Evolutionary conservation across 2,113 vertebrate genomes (phyloP).

Genomic region (Reinhardtius hippoglossoides): DNA sequence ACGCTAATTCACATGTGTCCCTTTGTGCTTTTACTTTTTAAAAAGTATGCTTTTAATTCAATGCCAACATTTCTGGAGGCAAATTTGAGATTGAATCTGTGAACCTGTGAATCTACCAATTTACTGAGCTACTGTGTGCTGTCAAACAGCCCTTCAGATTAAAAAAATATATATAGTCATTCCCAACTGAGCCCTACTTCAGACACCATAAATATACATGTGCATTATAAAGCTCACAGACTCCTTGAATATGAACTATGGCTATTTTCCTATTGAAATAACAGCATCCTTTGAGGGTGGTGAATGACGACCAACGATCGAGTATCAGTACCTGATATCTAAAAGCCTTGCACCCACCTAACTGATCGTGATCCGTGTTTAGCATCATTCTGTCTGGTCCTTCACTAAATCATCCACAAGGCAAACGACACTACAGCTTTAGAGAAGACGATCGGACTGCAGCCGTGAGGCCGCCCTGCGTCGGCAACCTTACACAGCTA

Average conservation of each 20-base stretch:
- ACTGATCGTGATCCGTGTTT: slow-evolving; percentile 11
- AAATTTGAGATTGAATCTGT: slow-evolving; percentile 5
- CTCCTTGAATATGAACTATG: slow-evolving; percentile 40
- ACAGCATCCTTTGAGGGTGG: background rate
- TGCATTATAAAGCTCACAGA: slow-evolving; percentile 27
- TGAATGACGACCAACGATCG: background rate
- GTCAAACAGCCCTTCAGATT: slow-evolving; percentile 45
- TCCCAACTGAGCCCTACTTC: slow-evolving; percentile 19
- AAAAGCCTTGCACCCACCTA: slow-evolving; percentile 4
- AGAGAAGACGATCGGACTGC: background rate
- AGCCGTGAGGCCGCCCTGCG: background rate
- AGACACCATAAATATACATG: slow-evolving; percentile 20
- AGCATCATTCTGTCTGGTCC: slow-evolving; percentile 20
- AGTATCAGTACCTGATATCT: slow-evolving; percentile 14
- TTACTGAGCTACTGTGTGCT: slow-evolving; percentile 14
- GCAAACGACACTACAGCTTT: slow-evolving; percentile 1
- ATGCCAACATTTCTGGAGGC: slow-evolving; percentile 6
- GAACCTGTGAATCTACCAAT: background rate
- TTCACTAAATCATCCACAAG: slow-evolving; percentile 1
- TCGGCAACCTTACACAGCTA: background rate
- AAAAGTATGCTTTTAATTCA: background rate
- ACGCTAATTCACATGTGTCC: background rate
- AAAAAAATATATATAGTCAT: slow-evolving; percentile 2
- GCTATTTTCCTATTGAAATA: slow-evolving; percentile 56
- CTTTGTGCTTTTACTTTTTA: slow-evolving; percentile 37